These are phyloP conservation scores for Corynorhinus townsendii DNA, from an alignment of 2,113 vertebrate species.

Conservation along the genomic window DNA sequence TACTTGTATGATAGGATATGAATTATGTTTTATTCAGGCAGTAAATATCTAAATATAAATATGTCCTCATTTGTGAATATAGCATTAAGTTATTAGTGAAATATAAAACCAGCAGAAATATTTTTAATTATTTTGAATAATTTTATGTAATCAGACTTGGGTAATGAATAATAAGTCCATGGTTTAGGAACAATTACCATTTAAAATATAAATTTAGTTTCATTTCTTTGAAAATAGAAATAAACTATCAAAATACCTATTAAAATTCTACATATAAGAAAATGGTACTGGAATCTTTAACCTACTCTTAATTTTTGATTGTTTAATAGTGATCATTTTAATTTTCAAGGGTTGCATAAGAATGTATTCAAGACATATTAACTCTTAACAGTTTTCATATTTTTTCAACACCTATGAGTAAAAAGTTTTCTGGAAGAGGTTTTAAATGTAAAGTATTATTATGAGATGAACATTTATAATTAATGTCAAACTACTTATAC, in stretches of 20 bases:
- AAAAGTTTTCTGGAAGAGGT: neutral
- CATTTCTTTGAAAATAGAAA: neutral
- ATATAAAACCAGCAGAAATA: neutral
- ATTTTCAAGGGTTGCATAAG: neutral
- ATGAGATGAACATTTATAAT: neutral
- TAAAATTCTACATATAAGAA: neutral
- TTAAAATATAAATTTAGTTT: slow-evolving; percentile 9
- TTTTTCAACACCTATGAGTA: neutral
- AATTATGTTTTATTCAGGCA: neutral
- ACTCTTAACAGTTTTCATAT: neutral
- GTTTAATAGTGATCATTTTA: neutral
- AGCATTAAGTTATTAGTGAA: neutral
- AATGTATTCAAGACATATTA: neutral
- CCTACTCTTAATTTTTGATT: neutral
- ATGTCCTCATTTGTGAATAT: neutral
- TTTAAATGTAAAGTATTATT: slow-evolving; percentile 20
- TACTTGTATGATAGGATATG: neutral
- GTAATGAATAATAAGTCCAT: neutral
- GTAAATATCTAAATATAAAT: slow-evolving; percentile 4
- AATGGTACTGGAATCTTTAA: neutral
- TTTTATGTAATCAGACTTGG: neutral
- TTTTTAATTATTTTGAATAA: neutral
- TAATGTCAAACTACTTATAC: slow-evolving; percentile 28
- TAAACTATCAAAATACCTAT: neutral
- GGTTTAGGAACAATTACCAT: neutral